Evolutionary conservation across 1,140 invertebrate genomes (phyloP), one percentile per base, ranked within the genome.

Genomic region (Melitaea cinxia): DNA sequence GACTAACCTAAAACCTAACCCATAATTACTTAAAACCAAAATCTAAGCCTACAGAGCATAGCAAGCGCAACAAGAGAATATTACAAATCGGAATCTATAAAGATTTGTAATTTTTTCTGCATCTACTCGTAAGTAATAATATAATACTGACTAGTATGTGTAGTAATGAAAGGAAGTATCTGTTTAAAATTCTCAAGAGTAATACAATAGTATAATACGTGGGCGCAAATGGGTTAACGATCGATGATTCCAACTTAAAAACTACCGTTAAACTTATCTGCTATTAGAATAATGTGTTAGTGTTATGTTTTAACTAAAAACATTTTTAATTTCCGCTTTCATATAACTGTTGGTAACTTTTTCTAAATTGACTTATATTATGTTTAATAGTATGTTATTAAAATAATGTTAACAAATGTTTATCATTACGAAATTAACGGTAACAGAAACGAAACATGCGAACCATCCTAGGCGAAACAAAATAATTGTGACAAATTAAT

Each of bases 401-500:
- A 26, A 26, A 26, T 6, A 26, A 26, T 26, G 2, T 26, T 26
- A 4, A 26, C 2, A 26, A 6, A 26, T 26, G 6, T 26, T 26
- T 26, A 26, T 26, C 2, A 26, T 2, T 6, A 26, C 24, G 6
- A 2, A 26, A 26, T 4, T 26, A 26, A 4, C 24, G 24, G 2
- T 4, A 2, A 26, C 12, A n/a, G n/a, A 14, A 37, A 37, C 14
- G 14, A 37, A n/a, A 37, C 35, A 37, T 14, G 14, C 35, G 14
- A 14, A 1, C 12, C 35, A 14, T 3, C 10, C 5, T 4, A 15
- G 0, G 14, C 35, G 14, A 2, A 72, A 77, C 54, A 74, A 74
- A 73, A 77, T 72, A 58, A 71, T 35, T 23, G 15, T 14, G 57
- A 72, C 68, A 72, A 68, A 77, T 82, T 72, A 80, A 80, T 73